Evolutionary conservation across 2,797 vertebrate species (phyloP), one percentile per base, ranked within the genome.

Genomic region (Poecile montanus): DNA sequence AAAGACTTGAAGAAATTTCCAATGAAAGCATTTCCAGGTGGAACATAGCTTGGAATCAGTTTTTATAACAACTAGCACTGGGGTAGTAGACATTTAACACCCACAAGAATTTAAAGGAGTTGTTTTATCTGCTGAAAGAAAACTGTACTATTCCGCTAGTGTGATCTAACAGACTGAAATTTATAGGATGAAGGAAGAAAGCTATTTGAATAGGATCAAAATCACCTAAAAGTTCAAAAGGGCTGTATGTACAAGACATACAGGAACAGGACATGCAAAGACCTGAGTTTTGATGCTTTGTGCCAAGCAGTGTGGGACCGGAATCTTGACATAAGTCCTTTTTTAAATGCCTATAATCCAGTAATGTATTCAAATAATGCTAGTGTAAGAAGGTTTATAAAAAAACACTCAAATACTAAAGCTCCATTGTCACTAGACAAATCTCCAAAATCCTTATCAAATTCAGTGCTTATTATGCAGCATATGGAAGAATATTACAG

Each of bases 51-150:
- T 89, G 88, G 73, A 82, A 87, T 76, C 65, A 57, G 16, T 67
- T 94, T 94, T 93, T 94, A 57, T 84, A 80, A 56, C 58, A 79
- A 62, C 54, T 72, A 83, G 23, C 51, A 80, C 61, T 32, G 18
- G 58, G 32, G 51, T 60, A 78, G 67, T 67, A 78, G 91, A 92
- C 79, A 62, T 93, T 96, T 94, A 93, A 91, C 83, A 94, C 91
- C 79, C 88, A 85, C 84, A 97, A 70, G 86, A 95, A 97, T 96
- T 96, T 96, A 94, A 92, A 86, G 50, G 68, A 74, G 77, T 60
- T 90, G 60, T 93, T 97, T 93, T 82, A 93, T 86, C 94, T 92
- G 53, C 45, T 95, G 65, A 38, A 95, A 88, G 48, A 93, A 94
- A 93, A 42, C 34, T 63, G 23, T 68, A 25, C 53, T 86, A 30